phyloP scores from a whole-genome alignment of 2,797 vertebrate species.

The Peromyscus attwateri region DNA sequence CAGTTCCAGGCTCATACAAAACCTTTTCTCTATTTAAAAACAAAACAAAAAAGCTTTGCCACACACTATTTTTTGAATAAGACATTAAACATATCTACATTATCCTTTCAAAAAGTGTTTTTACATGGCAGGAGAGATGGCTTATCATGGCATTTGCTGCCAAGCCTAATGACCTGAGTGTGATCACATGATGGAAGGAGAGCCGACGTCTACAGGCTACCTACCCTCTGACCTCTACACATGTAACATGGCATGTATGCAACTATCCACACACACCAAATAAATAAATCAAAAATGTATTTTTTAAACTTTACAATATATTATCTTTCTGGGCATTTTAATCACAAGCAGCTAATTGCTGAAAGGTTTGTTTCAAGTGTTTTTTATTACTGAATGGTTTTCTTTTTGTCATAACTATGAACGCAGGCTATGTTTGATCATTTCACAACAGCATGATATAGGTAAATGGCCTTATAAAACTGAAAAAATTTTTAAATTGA shows the following conservation, averaged over 20 bases:
- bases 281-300: not conserved
- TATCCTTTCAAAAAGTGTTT: not conserved
- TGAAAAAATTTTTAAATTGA: slow-evolving; percentile 76
- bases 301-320: not conserved
- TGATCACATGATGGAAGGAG: not conserved
- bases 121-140: not conserved
- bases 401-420: slow-evolving; percentile 45
- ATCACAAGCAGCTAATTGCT: slow-evolving; percentile 52
- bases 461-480: slow-evolving; percentile 77
- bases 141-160: not conserved
- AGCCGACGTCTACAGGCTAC: not conserved
- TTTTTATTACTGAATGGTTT: slow-evolving; percentile 62
- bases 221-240: not conserved
- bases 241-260: not conserved
- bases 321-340: slow-evolving; percentile 58
- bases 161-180: not conserved
- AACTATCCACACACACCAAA: not conserved
- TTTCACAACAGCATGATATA: slow-evolving; percentile 41
- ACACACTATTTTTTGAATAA: slow-evolving; percentile 1
- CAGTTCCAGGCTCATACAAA: slow-evolving; percentile 10
- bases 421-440: slow-evolving; percentile 38
- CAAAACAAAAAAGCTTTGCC: slow-evolving; percentile 31
- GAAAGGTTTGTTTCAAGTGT: slow-evolving; percentile 58
- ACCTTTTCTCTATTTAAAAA: not conserved
- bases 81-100: not conserved